Percentiles rank a stretch among this genome's conserved stretches.
Evolutionary conservation across 2,113 vertebrate species (phyloP).

Genomic region (Ptychochromis oligacanthus): DNA sequence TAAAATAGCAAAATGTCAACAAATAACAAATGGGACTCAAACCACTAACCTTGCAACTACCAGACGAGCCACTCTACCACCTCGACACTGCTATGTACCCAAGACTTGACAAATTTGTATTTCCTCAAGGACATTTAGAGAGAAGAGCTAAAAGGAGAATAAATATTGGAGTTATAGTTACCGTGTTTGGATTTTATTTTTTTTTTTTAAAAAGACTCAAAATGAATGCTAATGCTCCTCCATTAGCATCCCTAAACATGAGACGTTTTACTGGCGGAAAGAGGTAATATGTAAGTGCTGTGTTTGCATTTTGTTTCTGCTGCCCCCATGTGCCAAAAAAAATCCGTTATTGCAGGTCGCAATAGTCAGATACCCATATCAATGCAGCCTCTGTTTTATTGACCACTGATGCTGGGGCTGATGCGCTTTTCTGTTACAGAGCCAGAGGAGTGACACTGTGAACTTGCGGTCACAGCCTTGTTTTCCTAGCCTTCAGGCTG

Average conservation of each 20-base stretch:
- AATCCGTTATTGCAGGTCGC: not conserved
- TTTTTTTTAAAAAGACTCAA: not conserved
- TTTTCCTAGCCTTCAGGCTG: slow-evolving; percentile 66
- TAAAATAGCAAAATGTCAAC: not conserved
- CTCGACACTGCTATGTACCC: not conserved
- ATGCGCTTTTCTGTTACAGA: slow-evolving; percentile 5
- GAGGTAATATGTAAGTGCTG: not conserved
- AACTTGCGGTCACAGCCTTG: slow-evolving; percentile 62
- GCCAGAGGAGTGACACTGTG: slow-evolving; percentile 45
- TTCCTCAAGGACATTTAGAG: no score
- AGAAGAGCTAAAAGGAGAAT: not conserved
- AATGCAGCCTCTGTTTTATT: not conserved
- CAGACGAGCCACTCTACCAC: not conserved
- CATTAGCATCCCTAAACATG: not conserved
- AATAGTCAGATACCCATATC: not conserved
- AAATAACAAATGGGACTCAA: not conserved
- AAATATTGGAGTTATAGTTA: not conserved
- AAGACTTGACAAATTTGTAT: not conserved
- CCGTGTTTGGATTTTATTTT: not conserved
- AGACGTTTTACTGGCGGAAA: not conserved
- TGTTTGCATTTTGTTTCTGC: not conserved
- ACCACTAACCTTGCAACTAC: not conserved
- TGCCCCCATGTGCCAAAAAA: not conserved
- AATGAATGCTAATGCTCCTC: not conserved
- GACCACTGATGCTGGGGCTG: slow-evolving; percentile 7